Evolutionary conservation across 2,113 vertebrate species (phyloP).

Genomic region (Phaethon lepturus): DNA sequence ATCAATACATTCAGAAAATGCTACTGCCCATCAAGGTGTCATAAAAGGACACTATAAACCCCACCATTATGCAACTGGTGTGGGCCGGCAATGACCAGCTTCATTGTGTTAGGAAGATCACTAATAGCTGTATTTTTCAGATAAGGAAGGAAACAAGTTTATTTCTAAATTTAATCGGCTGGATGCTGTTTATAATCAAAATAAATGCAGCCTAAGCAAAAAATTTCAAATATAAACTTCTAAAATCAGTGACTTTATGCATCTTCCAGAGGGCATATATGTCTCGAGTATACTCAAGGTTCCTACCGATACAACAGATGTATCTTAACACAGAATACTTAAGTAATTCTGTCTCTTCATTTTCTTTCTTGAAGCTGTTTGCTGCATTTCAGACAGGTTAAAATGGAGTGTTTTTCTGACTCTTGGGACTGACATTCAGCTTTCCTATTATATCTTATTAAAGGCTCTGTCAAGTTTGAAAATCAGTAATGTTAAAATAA

Average conservation of each 20-base stretch:
- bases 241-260: background rate
- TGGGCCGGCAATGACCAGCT: background rate
- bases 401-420: conserved; percentile 19
- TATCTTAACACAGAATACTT: background rate
- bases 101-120: rapidly evolving
- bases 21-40: background rate
- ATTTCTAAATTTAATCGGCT: background rate
- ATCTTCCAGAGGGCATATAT: background rate
- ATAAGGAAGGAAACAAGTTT: background rate
- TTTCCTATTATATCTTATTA: conserved; percentile 52
- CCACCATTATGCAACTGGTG: background rate
- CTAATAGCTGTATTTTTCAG: background rate
- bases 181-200: background rate
- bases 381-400: conserved; percentile 53
- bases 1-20: background rate
- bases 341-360: background rate
- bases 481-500: conserved; percentile 41
- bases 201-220: background rate
- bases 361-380: conserved; percentile 23
- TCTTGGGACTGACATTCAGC: conserved; percentile 43
- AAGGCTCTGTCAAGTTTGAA: conserved; percentile 49
- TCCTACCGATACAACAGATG: rapidly evolving
- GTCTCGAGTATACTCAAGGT: rapidly evolving
- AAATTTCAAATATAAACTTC: background rate
- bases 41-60: background rate